Conservation (phyloP, 2,113 vertebrate genomes). For the Bos taurus region ARS-UCD2.0 NC_037333.1:113548001-113548500, state of each 20-base stretch:
- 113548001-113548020: accelerated
- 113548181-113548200: neutral
- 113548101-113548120: neutral
- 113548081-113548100: neutral
- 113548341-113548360: neutral
- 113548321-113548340: neutral
- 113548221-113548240: neutral
- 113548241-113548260: neutral
- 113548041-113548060: neutral
- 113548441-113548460: neutral
- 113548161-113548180: too few relatives aligned
- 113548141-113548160: neutral
- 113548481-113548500: neutral
- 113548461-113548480: neutral
- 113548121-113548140: neutral
- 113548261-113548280: neutral
- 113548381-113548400: neutral
- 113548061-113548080: neutral
- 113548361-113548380: neutral
- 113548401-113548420: neutral
- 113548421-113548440: neutral
- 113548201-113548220: neutral
- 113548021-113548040: accelerated
- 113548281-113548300: neutral
- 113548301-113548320: neutral